Percentiles rank a stretch among this genome's conserved stretches.
Evolutionary conservation across 2,888 invertebrate genomes (phyloP).

Genomic region (Cataglyphis altisquamis): DNA sequence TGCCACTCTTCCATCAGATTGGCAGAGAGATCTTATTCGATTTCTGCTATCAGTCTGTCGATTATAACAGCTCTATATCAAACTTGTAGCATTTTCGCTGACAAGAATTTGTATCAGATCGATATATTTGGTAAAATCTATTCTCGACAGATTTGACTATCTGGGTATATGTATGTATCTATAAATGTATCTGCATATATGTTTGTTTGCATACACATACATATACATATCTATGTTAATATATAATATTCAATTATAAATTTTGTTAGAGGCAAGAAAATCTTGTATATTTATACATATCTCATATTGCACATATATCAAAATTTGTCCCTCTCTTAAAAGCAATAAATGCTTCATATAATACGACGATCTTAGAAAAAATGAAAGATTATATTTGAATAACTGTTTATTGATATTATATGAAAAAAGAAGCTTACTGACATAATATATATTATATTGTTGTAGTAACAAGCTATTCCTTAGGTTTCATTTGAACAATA

Average conservation of each 20-base stretch:
- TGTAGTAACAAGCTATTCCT: neutral
- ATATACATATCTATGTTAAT: slow-evolving; percentile 49
- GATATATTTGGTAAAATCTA: no score
- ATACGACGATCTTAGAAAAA: slow-evolving; percentile 35
- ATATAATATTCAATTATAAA: slow-evolving; percentile 63
- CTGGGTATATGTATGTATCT: slow-evolving; percentile 30
- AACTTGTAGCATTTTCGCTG: no score
- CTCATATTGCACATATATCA: slow-evolving; percentile 56
- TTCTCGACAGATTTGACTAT: no score
- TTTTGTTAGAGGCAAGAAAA: slow-evolving; percentile 59
- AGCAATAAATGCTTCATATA: slow-evolving; percentile 41
- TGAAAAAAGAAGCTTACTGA: neutral
- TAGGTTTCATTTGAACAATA: neutral
- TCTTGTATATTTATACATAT: slow-evolving; percentile 61
- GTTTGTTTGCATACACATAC: slow-evolving; percentile 13
- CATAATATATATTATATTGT: neutral
- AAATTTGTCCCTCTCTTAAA: slow-evolving; percentile 58
- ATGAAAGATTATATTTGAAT: slow-evolving; percentile 3
- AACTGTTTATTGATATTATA: neutral
- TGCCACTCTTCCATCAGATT: no score
- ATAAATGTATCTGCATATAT: slow-evolving; percentile 33
- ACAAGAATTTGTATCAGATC: no score
- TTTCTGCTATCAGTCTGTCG: no score
- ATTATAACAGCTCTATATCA: no score
- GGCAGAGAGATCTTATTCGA: no score